Percentiles rank a stretch among this genome's conserved stretches.
Evolutionary conservation across 2,797 vertebrate genomes (phyloP).

Genomic region (Setipinna tenuifilis): DNA sequence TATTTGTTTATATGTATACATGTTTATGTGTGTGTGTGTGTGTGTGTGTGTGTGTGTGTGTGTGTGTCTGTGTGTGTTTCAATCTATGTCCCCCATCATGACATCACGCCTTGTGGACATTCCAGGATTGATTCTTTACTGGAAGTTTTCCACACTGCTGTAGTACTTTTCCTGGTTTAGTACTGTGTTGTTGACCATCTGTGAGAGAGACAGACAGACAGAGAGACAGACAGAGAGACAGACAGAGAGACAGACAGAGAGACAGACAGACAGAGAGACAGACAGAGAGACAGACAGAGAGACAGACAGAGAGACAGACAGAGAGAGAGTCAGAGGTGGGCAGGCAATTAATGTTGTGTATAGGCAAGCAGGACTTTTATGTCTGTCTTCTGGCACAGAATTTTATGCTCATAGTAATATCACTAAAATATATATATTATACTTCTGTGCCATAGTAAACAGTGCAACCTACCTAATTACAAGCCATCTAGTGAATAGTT

Average conservation of each 20-base stretch:
- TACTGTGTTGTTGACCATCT: too few species aligned
- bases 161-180: too few species aligned
- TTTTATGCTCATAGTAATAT: too few species aligned
- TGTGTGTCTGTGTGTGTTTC: not conserved
- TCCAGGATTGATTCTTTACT: not conserved
- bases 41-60: not conserved
- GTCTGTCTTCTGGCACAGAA: not conserved
- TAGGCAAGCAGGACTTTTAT: not conserved
- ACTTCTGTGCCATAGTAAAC: too few species aligned
- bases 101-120: not conserved
- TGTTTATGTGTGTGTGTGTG: not conserved
- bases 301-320: too few species aligned
- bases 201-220: conserved; percentile 27
- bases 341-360: too few species aligned
- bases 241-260: not conserved
- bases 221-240: conserved; percentile 34
- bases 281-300: not conserved
- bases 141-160: not conserved
- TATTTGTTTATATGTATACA: not conserved
- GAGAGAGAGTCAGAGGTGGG: not conserved
- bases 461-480: too few species aligned
- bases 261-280: not conserved
- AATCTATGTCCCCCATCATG: not conserved
- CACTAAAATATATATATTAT: too few species aligned
- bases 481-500: too few species aligned